Base-by-base conservation (phyloP, 2,797 vertebrate genomes). In the Gadopsis marmoratus region DNA sequence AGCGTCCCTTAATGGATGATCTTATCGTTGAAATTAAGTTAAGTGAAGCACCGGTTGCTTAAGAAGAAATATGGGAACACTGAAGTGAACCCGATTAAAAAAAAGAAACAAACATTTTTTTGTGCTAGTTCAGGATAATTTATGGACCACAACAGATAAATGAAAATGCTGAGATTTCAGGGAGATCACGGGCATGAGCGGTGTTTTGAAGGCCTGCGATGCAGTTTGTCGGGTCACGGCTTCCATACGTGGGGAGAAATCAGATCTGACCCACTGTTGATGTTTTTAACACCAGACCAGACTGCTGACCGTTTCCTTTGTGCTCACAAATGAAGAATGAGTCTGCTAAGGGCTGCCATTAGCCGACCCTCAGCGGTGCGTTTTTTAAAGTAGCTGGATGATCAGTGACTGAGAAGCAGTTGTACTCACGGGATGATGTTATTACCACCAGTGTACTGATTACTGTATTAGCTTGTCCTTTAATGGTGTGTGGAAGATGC, bases 271-370 rank as follows among this genome's bases (percentile, higher is more conserved):
- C 10, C 78, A 54, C 51, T 68, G 82, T 69, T 85, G 68, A 85
- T 78, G 70, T 59, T 79, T 41, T 72, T 82, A 86, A 72, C 10
- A 76, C 29, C 39, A 60, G 14, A 39, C 1, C 26, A 51, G 71
- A 79, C 60, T 60, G 65, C 76, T 73, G 72, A 81, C 58, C 59
- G 73, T 48, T 83, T 78, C 68, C 47, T 83, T 83, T 84, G 74
- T 82, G 83, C 71, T 77, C 75, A 56, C 68, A 45, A 78, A 86
- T 81, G 78, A 85, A 84, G 76, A 76, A 89, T 31, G 53, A 77
- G 35, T 29, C 48, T 33, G 59, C 70, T 71, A 29, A 62, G 16
- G 63, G 63, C 72, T 67, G 75, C 87, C 79, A 83, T 86, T 79
- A 74, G 80, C 72, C 17, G 4, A 69, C 54, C 37, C 48, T 68